These are phyloP conservation scores for Philaethria dido DNA, from an alignment of 2,888 invertebrate species.

Conservation along the genomic window DNA sequence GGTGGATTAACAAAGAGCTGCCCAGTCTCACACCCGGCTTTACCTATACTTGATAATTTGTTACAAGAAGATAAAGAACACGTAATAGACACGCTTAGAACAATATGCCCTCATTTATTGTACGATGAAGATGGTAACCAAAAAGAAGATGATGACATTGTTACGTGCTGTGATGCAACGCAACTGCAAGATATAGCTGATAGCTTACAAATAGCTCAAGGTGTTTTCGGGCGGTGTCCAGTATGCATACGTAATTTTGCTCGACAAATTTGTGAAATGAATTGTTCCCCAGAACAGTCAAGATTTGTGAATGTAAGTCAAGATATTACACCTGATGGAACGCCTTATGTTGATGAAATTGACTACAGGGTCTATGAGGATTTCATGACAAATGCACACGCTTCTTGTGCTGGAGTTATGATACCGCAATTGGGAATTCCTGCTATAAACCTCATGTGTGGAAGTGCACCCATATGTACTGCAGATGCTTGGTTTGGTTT, in stretches of 20 bases:
- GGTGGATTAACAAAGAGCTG: slow-evolving; percentile 60
- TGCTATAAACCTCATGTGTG: slow-evolving; percentile 92
- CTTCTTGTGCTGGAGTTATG: slow-evolving; percentile 91
- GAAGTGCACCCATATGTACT: slow-evolving; percentile 86
- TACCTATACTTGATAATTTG: slow-evolving; percentile 57
- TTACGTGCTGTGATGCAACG: slow-evolving; percentile 84
- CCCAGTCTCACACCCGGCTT: slow-evolving; percentile 53
- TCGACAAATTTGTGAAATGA: slow-evolving; percentile 90
- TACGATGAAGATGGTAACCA: slow-evolving; percentile 66
- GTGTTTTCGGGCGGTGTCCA: slow-evolving; percentile 91
- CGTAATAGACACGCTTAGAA: slow-evolving; percentile 65
- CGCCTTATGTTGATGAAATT: slow-evolving; percentile 73
- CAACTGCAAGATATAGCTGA: slow-evolving; percentile 82
- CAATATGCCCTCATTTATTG: slow-evolving; percentile 85
- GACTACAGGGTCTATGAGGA: slow-evolving; percentile 81
- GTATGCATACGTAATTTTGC: slow-evolving; percentile 91
- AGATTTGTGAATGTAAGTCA: slow-evolving; percentile 60
- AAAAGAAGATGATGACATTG: slow-evolving; percentile 62
- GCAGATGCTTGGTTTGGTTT: slow-evolving; percentile 86
- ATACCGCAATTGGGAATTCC: slow-evolving; percentile 89
- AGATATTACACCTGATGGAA: slow-evolving; percentile 48
- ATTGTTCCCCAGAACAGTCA: slow-evolving; percentile 90
- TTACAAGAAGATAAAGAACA: slow-evolving; percentile 60
- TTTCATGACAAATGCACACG: slow-evolving; percentile 86
- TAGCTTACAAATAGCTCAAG: slow-evolving; percentile 85